phyloP scores from a whole-genome alignment of 1,140 invertebrate genomes.

The Drosophila orosa region DNA sequence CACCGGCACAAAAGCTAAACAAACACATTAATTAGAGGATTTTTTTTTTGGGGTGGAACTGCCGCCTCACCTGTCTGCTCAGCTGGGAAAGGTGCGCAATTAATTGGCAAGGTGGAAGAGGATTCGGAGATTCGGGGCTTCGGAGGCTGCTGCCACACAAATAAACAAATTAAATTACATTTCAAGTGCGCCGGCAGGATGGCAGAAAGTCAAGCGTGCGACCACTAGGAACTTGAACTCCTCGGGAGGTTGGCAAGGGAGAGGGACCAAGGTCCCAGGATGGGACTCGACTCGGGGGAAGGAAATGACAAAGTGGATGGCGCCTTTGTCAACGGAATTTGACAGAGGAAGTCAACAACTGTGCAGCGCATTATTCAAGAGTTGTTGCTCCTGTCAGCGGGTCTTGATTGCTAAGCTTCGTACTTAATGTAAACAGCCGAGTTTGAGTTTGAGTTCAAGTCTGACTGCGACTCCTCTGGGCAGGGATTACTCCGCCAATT shows the following conservation, averaged over 20 bases:
- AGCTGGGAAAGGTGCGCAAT: constrained; percentile 57
- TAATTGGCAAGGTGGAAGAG: constrained; percentile 59
- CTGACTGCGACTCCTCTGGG: not conserved
- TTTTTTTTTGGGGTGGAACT: constrained; percentile 28
- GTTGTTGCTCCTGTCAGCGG: constrained; percentile 37
- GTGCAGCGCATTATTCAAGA: constrained; percentile 59
- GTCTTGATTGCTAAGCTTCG: constrained; percentile 46
- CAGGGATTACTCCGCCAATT: not conserved
- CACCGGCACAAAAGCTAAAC: constrained; percentile 65
- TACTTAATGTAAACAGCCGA: constrained; percentile 46
- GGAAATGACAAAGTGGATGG: constrained; percentile 36
- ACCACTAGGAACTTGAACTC: constrained; percentile 49
- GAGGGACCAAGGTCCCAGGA: not conserved
- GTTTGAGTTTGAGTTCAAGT: not conserved
- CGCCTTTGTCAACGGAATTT: constrained; percentile 59
- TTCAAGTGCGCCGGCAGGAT: constrained; percentile 56
- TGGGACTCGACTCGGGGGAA: constrained; percentile 7
- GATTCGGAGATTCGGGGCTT: not conserved
- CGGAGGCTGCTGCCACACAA: constrained; percentile 49
- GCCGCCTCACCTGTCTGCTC: constrained; percentile 19
- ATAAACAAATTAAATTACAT: constrained; percentile 82
- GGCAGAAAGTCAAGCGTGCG: constrained; percentile 57
- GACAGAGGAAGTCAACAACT: constrained; percentile 63
- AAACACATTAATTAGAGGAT: constrained; percentile 77
- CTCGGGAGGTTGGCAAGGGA: not conserved